Conservation (phyloP, 92 coral and sea anemone genomes). For the Meandrina meandrites region DNA sequence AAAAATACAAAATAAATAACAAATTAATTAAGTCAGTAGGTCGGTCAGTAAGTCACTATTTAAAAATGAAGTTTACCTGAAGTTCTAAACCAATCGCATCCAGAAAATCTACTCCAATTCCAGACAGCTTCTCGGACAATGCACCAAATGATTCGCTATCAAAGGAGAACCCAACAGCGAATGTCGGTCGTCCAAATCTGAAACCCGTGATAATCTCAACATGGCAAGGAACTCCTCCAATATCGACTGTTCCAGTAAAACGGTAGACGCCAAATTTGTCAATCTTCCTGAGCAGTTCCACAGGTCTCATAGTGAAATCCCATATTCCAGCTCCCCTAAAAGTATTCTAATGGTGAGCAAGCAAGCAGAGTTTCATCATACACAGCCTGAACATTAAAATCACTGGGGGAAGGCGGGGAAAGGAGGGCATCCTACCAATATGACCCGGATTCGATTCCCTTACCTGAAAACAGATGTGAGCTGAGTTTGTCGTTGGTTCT, state of each 20-base stretch:
- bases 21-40: no score
- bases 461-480: no score
- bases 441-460: no score
- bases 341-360: not conserved
- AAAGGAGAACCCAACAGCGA: constrained; percentile 91
- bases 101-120: constrained; percentile 75
- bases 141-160: constrained; percentile 93
- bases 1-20: no score
- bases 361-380: no score
- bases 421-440: no score
- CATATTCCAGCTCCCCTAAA: constrained; percentile 73
- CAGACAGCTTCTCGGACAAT: constrained; percentile 80
- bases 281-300: constrained; percentile 62
- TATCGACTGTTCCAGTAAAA: constrained; percentile 72
- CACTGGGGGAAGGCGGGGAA: no score
- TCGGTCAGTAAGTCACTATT: no score
- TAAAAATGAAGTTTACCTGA: constrained; percentile 51
- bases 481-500: no score
- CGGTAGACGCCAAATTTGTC: constrained; percentile 73
- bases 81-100: constrained; percentile 84
- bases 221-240: constrained; percentile 83
- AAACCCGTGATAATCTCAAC: constrained; percentile 69
- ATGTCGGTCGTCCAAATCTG: constrained; percentile 50
- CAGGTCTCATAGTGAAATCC: constrained; percentile 76
- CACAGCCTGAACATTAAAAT: no score